A percentile compares a stretch with the other conserved stretches of the same genome.
These are phyloP conservation scores for Antennarius maculatus DNA, from an alignment of 2,797 vertebrate genomes.

Conservation along the genomic window DNA sequence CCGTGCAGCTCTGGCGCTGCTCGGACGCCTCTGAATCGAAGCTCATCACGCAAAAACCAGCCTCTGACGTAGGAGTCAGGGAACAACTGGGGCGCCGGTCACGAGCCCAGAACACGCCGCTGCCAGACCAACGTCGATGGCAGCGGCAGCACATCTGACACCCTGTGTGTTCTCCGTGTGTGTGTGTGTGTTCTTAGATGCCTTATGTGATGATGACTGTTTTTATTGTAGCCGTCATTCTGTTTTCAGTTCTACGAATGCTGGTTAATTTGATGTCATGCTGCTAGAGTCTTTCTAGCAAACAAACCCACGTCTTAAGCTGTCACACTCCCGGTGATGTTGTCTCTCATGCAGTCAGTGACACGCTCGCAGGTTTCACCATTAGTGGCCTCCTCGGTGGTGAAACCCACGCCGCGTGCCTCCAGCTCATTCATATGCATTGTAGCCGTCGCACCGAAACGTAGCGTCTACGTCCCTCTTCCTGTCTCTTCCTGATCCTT, in stretches of 20 bases:
- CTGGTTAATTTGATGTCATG: neutral
- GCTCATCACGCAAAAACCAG: slow-evolving; percentile 54
- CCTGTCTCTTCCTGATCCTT: slow-evolving; percentile 58
- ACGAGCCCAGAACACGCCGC: slow-evolving; percentile 37
- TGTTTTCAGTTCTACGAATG: neutral
- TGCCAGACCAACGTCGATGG: slow-evolving; percentile 38
- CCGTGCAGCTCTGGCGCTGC: slow-evolving; percentile 53
- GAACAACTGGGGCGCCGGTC: slow-evolving; percentile 58
- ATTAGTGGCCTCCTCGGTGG: neutral
- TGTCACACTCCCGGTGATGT: neutral
- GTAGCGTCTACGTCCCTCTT: slow-evolving; percentile 37
- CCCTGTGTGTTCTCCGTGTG: neutral
- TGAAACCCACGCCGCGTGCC: slow-evolving; percentile 5
- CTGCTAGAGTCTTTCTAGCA: too few relatives aligned
- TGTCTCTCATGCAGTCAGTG: neutral
- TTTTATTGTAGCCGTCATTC: neutral
- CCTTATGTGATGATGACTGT: too few relatives aligned
- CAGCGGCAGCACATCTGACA: slow-evolving; percentile 27
- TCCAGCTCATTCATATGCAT: slow-evolving; percentile 50
- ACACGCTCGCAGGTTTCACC: neutral
- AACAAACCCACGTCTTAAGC: neutral
- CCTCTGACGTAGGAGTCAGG: slow-evolving; percentile 51
- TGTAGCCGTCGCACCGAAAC: slow-evolving; percentile 45
- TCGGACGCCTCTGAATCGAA: slow-evolving; percentile 61
- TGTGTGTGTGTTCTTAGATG: neutral